phyloP scores from a whole-genome alignment of 1,140 invertebrate genomes.

The Megalonaias nervosa region DNA sequence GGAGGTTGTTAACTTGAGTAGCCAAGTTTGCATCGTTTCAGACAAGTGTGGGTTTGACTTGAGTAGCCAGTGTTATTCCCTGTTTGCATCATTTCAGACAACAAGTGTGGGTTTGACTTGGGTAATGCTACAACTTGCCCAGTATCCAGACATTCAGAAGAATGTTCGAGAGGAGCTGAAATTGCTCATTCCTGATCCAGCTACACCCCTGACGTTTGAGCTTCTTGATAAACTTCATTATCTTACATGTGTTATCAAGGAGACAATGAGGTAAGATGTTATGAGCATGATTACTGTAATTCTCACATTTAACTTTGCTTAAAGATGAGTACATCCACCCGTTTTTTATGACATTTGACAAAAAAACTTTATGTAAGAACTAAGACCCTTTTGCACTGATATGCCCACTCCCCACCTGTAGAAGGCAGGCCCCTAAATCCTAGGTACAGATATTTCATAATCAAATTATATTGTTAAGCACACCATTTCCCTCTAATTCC shows the following conservation, averaged over 20 bases:
- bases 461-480: too few relatives aligned
- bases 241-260: constrained; percentile 55
- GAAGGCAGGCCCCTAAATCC: too few relatives aligned
- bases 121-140: constrained; percentile 48
- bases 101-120: constrained; percentile 50
- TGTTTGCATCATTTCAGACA: constrained; percentile 35
- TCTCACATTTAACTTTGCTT: background rate
- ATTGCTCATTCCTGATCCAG: constrained; percentile 18
- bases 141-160: constrained; percentile 48
- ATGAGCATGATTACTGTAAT: too few relatives aligned
- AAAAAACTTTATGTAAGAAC: too few relatives aligned
- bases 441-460: too few relatives aligned
- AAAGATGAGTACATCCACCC: background rate
- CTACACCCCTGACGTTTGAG: constrained; percentile 22
- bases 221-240: constrained; percentile 48
- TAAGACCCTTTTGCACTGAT: too few relatives aligned
- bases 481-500: too few relatives aligned
- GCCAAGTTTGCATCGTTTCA: too few relatives aligned
- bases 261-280: constrained; percentile 47
- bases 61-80: too few relatives aligned
- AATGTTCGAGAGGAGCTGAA: constrained; percentile 49
- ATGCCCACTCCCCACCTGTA: too few relatives aligned
- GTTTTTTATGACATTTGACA: background rate
- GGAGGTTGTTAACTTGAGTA: too few relatives aligned
- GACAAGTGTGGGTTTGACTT: too few relatives aligned